Base-by-base conservation (phyloP, 1,140 invertebrate species). In the Steinernema feltiae region DNA sequence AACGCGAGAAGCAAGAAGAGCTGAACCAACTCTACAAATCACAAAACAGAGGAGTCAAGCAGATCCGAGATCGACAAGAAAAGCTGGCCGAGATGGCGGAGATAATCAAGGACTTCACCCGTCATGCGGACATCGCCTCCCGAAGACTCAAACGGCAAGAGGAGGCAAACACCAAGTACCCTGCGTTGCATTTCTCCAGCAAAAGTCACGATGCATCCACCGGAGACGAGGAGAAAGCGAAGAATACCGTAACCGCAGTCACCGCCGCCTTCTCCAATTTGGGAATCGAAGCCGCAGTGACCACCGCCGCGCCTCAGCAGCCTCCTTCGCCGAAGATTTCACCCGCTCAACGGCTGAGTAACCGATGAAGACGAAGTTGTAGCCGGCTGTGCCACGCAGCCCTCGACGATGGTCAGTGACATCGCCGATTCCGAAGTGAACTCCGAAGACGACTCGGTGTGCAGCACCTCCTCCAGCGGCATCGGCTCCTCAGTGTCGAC, bases 41-140 rank as follows among this genome's bases (percentile, higher is more conserved):
- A 21, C 12, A 27, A 21, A 80, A 71, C 77, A 80, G 78, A 74
- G 82, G 82, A 31, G 70, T 84, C 12, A 48, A 69, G 35, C 82
- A 83, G 63, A 41, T 74, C 17, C 53, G 82, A 76, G 75, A 84
- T 70, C 75, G 81, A 3, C 32, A 84, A 30, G 76, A 72, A 31
- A 80, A 85, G 70, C 32, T 82, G 18, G 46, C 77, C 24, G 82
- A 83, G 70, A 82, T 85, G 80, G 82, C 74, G 31, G 30, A 82
- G 46, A 70, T 79, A 18, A 41, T 83, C 46, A 31, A 82, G 15
- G 83, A 69, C 7, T 83, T 83, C 63, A 53, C 82, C 24, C 82
- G 82, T 15, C 76, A 85, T 63, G 77, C 71, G 17, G 82, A 85
- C 72, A 63, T 63, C 15, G 53, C 53, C 53, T 15, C 53, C 2